These are phyloP conservation scores for Gastrophysa polygoni DNA, from an alignment of 2,888 invertebrate genomes.

Conservation along the genomic window DNA sequence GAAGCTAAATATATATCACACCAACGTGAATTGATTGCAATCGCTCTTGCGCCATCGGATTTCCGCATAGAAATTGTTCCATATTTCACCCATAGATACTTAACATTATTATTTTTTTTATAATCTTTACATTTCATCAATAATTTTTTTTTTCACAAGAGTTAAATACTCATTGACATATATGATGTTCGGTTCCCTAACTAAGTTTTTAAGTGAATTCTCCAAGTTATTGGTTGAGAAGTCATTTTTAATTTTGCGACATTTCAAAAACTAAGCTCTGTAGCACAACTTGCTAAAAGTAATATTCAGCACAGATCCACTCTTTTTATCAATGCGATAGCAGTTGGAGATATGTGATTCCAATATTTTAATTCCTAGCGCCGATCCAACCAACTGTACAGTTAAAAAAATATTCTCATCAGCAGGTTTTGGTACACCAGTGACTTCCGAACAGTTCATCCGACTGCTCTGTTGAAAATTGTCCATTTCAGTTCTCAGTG, in stretches of 20 bases:
- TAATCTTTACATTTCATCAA: not conserved
- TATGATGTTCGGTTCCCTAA: not conserved
- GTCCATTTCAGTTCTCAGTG: not conserved
- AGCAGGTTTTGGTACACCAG: not conserved
- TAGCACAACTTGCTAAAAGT: too few species aligned
- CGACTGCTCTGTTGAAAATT: not conserved
- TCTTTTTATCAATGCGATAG: not conserved
- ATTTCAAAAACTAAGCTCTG: too few species aligned
- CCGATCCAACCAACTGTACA: too few species aligned
- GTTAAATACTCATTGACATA: slow-evolving; percentile 1
- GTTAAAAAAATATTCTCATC: not conserved
- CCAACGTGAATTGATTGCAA: not conserved
- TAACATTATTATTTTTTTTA: not conserved
- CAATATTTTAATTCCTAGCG: not conserved
- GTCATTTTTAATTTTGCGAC: too few species aligned
- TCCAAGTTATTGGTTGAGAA: too few species aligned
- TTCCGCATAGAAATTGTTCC: not conserved
- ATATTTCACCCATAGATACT: not conserved
- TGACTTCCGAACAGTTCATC: not conserved
- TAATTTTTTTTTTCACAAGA: not conserved
- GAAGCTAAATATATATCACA: not conserved
- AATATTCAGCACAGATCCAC: too few species aligned
- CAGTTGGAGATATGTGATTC: not conserved
- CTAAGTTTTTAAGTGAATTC: not conserved
- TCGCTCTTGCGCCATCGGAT: not conserved